Evolutionary conservation across 2,888 invertebrate species (phyloP), one percentile per base, ranked within the genome.

Genomic region (Arctia plantaginis): DNA sequence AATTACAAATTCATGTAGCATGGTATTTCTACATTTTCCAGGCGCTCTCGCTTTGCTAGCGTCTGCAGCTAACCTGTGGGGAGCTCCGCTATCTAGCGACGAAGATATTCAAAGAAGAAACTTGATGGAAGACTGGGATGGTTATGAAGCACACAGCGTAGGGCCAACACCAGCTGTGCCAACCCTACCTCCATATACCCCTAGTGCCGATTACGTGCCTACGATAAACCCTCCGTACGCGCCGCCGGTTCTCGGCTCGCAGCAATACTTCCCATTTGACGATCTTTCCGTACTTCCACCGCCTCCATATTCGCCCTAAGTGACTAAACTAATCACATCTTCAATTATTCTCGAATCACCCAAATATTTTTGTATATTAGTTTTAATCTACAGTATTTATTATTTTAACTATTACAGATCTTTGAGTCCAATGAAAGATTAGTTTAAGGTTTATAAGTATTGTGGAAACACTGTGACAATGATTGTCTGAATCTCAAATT

Each of bases 31-130:
- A 41, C 66, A 41, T 39, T 80, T 94, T 95, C 23, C 96, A 96
- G 97, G 97, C 85, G 97, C 96, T 66, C 92, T 97, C 69, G 96
- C 97, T 64, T 94, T 97, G 69, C 88, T 97, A 82, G 97, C 97
- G 12, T 97, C 97, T 23, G 97, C 97, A 33, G 97, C 97, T 81
- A 97, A 97, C 85, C 92, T 97, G 66, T 96, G 97, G 90, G 95
- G 96, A 80, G 96, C 96, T 77, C 96, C 96, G 65, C 86, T 96
- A 59, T 90, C 95, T 3, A 91, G 89, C 62, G 93, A 94, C 44
- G 96, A 96, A 69, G 95, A 95, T 74, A 86, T 95, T 55, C 96
- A 96, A 82, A 90, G 96, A 82, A 91, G 96, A 74, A 96, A 96
- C 83, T 93, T 97, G 62, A 96, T 97, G 86, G 97, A 97, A 72